Base-by-base conservation (phyloP, 1,140 invertebrate genomes). In the Drosophila ohnishii region DNA sequence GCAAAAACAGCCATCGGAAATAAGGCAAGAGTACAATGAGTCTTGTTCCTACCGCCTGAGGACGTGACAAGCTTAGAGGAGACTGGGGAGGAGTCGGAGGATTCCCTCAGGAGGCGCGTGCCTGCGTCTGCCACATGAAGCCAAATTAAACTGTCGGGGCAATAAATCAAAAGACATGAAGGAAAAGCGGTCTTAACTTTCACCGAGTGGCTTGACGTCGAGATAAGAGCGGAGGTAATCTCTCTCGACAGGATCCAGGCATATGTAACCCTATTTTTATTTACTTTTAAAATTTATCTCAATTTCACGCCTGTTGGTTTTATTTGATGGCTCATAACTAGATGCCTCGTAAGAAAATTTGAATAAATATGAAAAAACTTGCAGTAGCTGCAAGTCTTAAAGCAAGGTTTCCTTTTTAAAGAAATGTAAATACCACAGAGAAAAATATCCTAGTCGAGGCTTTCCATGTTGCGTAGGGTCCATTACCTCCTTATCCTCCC, bases 151-250 rank as follows among this genome's bases (percentile, higher is more conserved):
- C 77, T 80, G 73, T 73, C 69, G 72, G 51, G 62, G 70, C 82
- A 75, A 86, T 85, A 86, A 85, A 85, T 85, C 82, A 85, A 86
- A 78, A 71, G 69, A 63, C 63, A 85, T 62, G 25, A 32, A 37
- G 45, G 30, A 58, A 51, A 35, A 39, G 28, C 13, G 16, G 13
- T 8, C 9, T 67, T 62, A 42, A 47, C 45, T 53, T 61, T 45
- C 16, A 14, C 50, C 30, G 19, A 48, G 30, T 70, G 51, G 14
- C 50, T 53, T 37, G 45, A 32, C 11, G 30, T 35, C 22, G 53
- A 51, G 72, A 66, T 67, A 45, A 28, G 40, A n/a, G 32, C 8
- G 32, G 13, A 28, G 19, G 11, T 32, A 42, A 61, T 42, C 14
- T n/a, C 16, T 9, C 28, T n/a, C 19, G 19, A 25, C 30, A 48